These are phyloP conservation scores for Tuberolachnus salignus DNA, from an alignment of 2,888 invertebrate genomes.

Conservation along the genomic window DNA sequence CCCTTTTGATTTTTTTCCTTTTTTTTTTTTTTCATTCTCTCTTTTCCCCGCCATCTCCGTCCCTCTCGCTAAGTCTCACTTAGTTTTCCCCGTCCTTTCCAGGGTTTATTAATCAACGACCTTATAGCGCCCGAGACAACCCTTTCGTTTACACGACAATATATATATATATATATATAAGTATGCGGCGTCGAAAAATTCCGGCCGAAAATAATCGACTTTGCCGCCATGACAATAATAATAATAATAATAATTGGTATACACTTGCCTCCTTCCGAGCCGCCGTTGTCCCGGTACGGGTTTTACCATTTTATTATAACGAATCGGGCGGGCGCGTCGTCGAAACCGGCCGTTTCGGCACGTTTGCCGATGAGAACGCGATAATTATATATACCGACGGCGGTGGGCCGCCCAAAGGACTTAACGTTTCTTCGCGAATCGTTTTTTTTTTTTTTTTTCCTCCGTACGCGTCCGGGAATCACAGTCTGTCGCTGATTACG, in stretches of 20 bases:
- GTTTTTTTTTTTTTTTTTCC: not conserved
- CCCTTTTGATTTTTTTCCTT: constrained; percentile 52
- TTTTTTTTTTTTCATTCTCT: not conserved
- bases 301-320: constrained; percentile 29
- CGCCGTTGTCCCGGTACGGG: not conserved
- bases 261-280: not conserved
- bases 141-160: constrained; percentile 35
- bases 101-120: constrained; percentile 48
- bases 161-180: no score
- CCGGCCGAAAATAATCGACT: constrained; percentile 34
- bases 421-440: no score
- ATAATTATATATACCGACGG: no score
- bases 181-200: constrained; percentile 44
- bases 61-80: not conserved
- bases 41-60: not conserved
- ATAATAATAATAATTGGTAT: constrained; percentile 24
- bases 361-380: constrained; percentile 2
- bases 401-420: no score
- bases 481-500: constrained; percentile 8
- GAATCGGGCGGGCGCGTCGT: constrained; percentile 8
- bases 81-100: not conserved
- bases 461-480: not conserved
- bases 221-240: not conserved
- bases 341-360: constrained; percentile 36
- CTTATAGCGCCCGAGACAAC: constrained; percentile 11